Evolutionary conservation across 2,113 vertebrate species (phyloP).

Genomic region (Calidris pygmaea): DNA sequence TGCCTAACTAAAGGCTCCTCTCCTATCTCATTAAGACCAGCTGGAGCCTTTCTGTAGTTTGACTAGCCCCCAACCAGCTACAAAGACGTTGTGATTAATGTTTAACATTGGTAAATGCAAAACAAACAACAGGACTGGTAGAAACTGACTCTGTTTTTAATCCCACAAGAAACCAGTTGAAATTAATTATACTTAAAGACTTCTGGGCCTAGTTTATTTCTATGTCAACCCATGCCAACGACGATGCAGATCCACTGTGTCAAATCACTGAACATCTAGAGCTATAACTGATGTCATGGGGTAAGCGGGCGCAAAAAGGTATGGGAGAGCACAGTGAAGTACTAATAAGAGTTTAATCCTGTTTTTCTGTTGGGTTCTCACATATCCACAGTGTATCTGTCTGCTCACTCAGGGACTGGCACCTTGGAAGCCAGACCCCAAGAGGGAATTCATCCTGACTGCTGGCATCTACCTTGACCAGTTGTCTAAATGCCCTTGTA

Average conservation of each 20-base stretch:
- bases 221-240: accelerated
- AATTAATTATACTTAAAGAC: not conserved
- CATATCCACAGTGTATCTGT: not conserved
- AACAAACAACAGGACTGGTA: not conserved
- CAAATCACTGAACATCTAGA: not conserved
- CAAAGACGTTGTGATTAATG: not conserved
- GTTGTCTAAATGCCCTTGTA: not conserved
- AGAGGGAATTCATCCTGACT: not conserved
- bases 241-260: not conserved
- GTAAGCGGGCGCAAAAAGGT: not conserved
- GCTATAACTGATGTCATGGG: accelerated
- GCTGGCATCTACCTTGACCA: not conserved
- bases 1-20: not conserved
- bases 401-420: not conserved
- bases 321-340: not conserved
- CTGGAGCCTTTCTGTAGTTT: not conserved
- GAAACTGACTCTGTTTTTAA: not conserved
- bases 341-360: not conserved
- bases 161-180: not conserved
- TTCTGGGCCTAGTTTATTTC: not conserved
- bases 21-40: not conserved
- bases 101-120: not conserved
- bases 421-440: not conserved
- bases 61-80: not conserved
- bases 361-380: too few relatives aligned